phyloP scores from a whole-genome alignment of 2,888 invertebrate species.

The Pseudanteris insignis region DNA sequence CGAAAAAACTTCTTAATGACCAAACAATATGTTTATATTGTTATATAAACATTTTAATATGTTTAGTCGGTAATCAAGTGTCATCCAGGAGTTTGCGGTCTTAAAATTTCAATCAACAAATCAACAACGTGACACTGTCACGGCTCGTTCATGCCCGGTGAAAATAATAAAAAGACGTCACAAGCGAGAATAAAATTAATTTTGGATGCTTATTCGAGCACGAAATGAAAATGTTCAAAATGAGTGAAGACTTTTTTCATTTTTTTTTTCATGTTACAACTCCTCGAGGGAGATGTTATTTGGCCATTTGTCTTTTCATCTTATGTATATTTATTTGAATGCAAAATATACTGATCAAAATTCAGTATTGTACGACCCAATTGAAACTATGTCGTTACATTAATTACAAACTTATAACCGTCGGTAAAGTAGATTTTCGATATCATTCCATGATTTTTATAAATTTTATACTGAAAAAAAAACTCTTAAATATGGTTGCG shows the following conservation, averaged over 20 bases:
- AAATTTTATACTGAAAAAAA: not conserved
- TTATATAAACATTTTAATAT: too few species aligned
- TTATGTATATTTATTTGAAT: conserved; percentile 11
- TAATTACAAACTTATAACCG: not conserved
- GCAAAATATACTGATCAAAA: conserved; percentile 10
- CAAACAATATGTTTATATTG: not conserved
- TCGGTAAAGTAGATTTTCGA: conserved; percentile 8
- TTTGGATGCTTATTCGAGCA: conserved; percentile 24
- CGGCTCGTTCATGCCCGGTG: too few species aligned
- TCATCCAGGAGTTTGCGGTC: too few species aligned
- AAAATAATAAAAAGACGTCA: too few species aligned
- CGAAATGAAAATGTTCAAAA: conserved; percentile 29
- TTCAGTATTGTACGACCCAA: conserved; percentile 30
- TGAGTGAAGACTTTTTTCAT: conserved; percentile 15
- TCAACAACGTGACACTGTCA: too few species aligned
- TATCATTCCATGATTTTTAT: not conserved
- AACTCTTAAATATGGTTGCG: too few species aligned
- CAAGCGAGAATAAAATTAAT: conserved; percentile 17
- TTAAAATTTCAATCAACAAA: too few species aligned
- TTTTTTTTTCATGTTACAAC: not conserved
- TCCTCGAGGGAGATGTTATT: not conserved
- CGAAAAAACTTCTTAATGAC: not conserved
- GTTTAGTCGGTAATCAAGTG: too few species aligned
- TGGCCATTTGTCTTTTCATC: conserved; percentile 16
- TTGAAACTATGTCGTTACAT: conserved; percentile 4